phyloP scores from a whole-genome alignment of 1,140 invertebrate species.

The Cydia splendana region DNA sequence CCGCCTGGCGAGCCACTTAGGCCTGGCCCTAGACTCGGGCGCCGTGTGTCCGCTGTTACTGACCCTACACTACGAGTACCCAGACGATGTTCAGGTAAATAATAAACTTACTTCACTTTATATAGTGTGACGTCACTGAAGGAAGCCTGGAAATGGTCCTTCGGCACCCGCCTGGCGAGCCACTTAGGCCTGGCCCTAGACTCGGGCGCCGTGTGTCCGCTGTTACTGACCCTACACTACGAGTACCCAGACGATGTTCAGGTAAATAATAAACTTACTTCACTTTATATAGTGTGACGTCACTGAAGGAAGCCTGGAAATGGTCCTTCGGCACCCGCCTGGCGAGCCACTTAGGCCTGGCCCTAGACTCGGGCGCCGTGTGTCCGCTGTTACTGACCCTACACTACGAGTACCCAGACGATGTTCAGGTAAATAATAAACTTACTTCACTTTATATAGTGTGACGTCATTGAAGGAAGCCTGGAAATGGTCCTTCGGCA shows the following conservation, averaged over 20 bases:
- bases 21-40: slow-evolving; percentile 62
- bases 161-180: slow-evolving; percentile 50
- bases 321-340: slow-evolving; percentile 63
- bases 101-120: too few relatives aligned
- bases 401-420: slow-evolving; percentile 66
- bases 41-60: slow-evolving; percentile 67
- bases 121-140: slow-evolving; percentile 57
- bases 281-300: slow-evolving; percentile 41
- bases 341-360: slow-evolving; percentile 47
- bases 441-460: too few relatives aligned
- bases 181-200: slow-evolving; percentile 55
- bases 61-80: slow-evolving; percentile 67
- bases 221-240: slow-evolving; percentile 67
- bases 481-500: slow-evolving; percentile 72
- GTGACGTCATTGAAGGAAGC: too few relatives aligned
- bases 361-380: slow-evolving; percentile 64
- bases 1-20: slow-evolving; percentile 47
- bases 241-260: slow-evolving; percentile 68
- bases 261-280: slow-evolving; percentile 41
- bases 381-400: slow-evolving; percentile 68
- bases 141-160: slow-evolving; percentile 75
- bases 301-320: slow-evolving; percentile 74
- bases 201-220: slow-evolving; percentile 65
- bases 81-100: slow-evolving; percentile 62
- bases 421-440: slow-evolving; percentile 68